Percentiles rank a stretch among this genome's conserved stretches.
Evolutionary conservation across 2,113 vertebrate genomes (phyloP).

Genomic region (Macrotis lagotis): DNA sequence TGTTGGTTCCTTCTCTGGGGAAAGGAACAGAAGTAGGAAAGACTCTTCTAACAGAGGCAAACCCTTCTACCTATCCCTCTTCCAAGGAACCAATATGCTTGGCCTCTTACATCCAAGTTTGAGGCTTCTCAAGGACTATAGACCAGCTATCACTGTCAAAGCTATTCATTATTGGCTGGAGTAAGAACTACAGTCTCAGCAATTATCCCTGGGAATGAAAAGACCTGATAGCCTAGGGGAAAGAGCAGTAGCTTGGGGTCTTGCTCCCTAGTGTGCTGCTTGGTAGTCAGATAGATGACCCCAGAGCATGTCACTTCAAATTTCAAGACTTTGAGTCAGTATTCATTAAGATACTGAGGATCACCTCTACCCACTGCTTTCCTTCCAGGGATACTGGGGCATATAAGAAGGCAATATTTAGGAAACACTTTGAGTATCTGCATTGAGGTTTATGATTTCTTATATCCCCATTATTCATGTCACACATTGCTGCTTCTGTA

Average conservation of each 20-base stretch:
- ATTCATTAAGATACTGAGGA: background rate
- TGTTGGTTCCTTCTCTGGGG: background rate
- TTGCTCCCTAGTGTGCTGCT: background rate
- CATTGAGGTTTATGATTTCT: background rate
- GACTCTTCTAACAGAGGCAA: conserved; percentile 1
- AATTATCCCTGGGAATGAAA: background rate
- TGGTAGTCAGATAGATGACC: background rate
- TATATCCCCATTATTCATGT: background rate
- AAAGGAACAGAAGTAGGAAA: background rate
- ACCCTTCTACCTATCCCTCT: background rate
- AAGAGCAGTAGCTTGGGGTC: background rate
- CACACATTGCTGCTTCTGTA: background rate
- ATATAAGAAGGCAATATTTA: background rate
- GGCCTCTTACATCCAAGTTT: background rate
- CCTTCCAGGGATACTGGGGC: background rate
- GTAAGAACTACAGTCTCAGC: background rate
- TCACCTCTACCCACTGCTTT: background rate
- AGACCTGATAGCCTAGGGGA: background rate
- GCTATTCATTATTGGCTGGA: background rate
- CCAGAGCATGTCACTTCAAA: background rate
- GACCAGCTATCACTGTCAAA: background rate
- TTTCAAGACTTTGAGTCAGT: background rate
- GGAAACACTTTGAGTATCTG: background rate
- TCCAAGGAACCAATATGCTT: background rate
- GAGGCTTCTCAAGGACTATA: background rate